These are phyloP conservation scores for Empidonax traillii DNA, from an alignment of 2,113 vertebrate species.

Conservation along the genomic window DNA sequence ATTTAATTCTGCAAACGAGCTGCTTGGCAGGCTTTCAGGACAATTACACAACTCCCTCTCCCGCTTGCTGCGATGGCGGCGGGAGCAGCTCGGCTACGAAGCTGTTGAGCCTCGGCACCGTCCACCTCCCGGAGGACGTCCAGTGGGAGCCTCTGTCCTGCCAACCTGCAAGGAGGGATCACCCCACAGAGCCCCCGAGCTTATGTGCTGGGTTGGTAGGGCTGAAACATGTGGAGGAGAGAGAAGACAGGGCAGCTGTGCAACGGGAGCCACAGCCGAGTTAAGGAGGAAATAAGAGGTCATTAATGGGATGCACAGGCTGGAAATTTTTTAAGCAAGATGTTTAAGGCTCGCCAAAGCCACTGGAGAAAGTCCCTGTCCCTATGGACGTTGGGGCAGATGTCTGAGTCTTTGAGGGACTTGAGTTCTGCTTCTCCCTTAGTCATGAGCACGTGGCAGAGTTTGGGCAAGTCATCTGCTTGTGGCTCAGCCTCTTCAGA, in stretches of 20 bases:
- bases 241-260: neutral
- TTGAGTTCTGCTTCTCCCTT: neutral
- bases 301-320: rapidly evolving
- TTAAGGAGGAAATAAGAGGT: neutral
- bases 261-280: neutral
- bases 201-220: rapidly evolving
- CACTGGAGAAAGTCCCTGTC: neutral
- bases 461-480: neutral
- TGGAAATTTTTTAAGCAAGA: neutral
- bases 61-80: rapidly evolving
- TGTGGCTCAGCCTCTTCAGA: rapidly evolving
- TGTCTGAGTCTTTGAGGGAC: neutral
- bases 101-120: neutral
- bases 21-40: constrained; percentile 36
- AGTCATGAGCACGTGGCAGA: neutral
- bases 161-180: neutral
- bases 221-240: neutral
- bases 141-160: neutral
- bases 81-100: neutral
- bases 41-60: neutral
- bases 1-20: neutral
- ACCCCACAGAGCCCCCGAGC: rapidly evolving
- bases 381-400: neutral
- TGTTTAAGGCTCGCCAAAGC: rapidly evolving
- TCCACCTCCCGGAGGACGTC: rapidly evolving